phyloP scores from a whole-genome alignment of 1,140 invertebrate genomes.

The Orussus abietinus region DNA sequence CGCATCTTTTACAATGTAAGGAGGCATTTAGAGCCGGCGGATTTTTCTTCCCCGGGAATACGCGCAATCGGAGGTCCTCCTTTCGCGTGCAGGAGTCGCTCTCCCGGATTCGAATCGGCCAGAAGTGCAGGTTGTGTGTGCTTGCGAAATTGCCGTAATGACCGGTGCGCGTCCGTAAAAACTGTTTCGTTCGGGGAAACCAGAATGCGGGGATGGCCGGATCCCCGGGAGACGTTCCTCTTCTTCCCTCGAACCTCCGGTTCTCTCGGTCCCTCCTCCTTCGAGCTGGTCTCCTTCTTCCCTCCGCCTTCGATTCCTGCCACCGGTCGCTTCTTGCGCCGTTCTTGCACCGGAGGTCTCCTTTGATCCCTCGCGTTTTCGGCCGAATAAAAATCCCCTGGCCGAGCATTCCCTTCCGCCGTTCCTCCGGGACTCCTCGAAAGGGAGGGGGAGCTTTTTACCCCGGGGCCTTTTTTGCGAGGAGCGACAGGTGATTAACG shows the following conservation, averaged over 20 bases:
- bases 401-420: too few relatives aligned
- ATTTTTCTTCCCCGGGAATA: too few relatives aligned
- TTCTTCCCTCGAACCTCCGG: constrained; percentile 8
- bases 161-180: constrained; percentile 32
- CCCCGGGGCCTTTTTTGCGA: too few relatives aligned
- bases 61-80: too few relatives aligned
- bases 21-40: too few relatives aligned
- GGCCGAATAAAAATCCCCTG: too few relatives aligned
- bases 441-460: too few relatives aligned
- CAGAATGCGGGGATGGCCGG: constrained; percentile 23
- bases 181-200: constrained; percentile 37
- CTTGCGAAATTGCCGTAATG: constrained; percentile 42
- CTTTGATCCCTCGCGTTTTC: constrained; percentile 26
- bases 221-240: neutral
- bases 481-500: too few relatives aligned
- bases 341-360: constrained; percentile 20
- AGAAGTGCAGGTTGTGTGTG: constrained; percentile 27
- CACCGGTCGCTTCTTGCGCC: constrained; percentile 24
- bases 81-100: too few relatives aligned
- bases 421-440: too few relatives aligned
- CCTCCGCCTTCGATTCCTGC: constrained; percentile 4
- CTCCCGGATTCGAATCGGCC: neutral
- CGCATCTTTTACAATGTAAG: neutral
- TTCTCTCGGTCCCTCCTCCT: constrained; percentile 7
- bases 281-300: constrained; percentile 4